These are phyloP conservation scores for Menidia menidia DNA, from an alignment of 2,797 vertebrate species.

Conservation along the genomic window DNA sequence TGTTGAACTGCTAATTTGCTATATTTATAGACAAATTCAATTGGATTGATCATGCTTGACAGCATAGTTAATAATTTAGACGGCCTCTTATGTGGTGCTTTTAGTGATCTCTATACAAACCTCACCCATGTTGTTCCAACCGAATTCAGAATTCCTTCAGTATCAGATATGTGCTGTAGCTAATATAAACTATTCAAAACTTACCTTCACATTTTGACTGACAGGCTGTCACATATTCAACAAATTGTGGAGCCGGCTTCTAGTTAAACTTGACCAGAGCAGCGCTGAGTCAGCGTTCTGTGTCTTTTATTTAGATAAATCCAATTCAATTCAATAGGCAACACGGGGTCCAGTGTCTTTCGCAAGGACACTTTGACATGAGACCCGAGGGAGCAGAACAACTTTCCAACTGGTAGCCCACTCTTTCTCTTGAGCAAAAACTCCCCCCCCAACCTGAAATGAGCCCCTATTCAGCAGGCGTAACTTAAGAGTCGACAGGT, in stretches of 20 bases:
- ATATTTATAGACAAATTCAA: constrained; percentile 4
- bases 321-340: too few species aligned
- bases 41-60: constrained; percentile 13
- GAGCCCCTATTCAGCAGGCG: neutral
- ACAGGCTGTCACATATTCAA: neutral
- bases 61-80: constrained; percentile 8
- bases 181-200: neutral
- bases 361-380: too few species aligned
- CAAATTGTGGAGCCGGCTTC: neutral
- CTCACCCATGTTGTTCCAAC: neutral
- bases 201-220: neutral
- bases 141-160: neutral
- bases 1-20: too few species aligned
- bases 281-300: neutral
- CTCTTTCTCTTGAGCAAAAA: too few species aligned
- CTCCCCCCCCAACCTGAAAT: too few species aligned
- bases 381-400: too few species aligned
- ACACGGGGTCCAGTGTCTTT: too few species aligned
- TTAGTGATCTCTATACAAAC: neutral
- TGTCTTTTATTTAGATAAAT: neutral
- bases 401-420: too few species aligned
- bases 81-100: neutral
- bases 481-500: neutral
- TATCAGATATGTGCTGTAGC: neutral
- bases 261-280: neutral